phyloP scores from a whole-genome alignment of 92 coral and sea anemone species.

The Heliopora coerulea region DNA sequence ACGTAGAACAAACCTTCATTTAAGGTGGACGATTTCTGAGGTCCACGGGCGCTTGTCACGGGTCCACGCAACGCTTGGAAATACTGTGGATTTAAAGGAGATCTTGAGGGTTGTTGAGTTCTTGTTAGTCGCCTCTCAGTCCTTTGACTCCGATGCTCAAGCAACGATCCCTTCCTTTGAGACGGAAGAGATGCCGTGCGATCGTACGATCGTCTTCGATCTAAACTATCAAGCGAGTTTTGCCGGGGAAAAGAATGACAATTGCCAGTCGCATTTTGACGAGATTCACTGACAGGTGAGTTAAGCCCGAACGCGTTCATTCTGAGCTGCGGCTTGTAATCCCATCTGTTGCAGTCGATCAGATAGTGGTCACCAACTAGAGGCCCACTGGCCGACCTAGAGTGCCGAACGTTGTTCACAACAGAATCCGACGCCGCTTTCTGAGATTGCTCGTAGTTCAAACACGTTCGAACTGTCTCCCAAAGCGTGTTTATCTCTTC shows the following conservation, averaged over 20 bases:
- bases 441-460: conserved; percentile 65
- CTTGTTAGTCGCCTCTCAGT: conserved; percentile 49
- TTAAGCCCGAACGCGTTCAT: conserved; percentile 16
- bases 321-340: neutral
- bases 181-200: conserved; percentile 53
- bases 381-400: conserved; percentile 67
- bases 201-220: conserved; percentile 69
- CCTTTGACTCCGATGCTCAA: conserved; percentile 79
- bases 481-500: conserved; percentile 92
- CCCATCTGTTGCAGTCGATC: conserved; percentile 28
- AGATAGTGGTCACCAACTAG: conserved; percentile 31
- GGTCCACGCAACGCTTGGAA: conserved; percentile 42
- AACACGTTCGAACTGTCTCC: conserved; percentile 92
- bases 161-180: conserved; percentile 61
- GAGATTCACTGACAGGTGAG: conserved; percentile 41
- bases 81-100: conserved; percentile 49
- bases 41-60: conserved; percentile 49
- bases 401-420: conserved; percentile 84
- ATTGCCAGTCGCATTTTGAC: conserved; percentile 37
- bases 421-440: conserved; percentile 96
- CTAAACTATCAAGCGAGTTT: conserved; percentile 81
- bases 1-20: conserved; percentile 1
- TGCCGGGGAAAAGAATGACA: conserved; percentile 55
- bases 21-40: conserved; percentile 40
- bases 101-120: conserved; percentile 63